Conservation (phyloP, 1,140 invertebrate species). For the Tyrophagus putrescentiae region DNA sequence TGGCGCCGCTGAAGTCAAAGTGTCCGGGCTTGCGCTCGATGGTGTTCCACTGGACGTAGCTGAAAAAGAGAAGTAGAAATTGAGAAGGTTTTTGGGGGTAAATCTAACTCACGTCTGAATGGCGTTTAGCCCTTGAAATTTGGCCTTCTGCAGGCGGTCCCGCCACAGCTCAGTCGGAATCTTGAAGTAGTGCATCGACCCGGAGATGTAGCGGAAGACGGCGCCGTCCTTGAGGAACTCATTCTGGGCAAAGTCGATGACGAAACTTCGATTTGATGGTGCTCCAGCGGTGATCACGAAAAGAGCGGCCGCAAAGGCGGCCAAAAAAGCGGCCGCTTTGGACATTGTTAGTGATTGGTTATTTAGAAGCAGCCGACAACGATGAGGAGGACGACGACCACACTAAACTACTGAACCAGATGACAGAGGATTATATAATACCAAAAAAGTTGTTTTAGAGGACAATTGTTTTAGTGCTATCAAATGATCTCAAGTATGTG, state of each 20-base stretch:
- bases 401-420: no score
- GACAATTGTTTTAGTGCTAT: no score
- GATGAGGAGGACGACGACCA: no score
- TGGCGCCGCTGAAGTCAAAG: constrained; percentile 57
- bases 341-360: no score
- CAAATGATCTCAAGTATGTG: no score
- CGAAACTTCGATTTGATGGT: constrained; percentile 34
- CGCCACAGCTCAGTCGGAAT: constrained; percentile 65
- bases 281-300: no score
- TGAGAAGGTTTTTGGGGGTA: neutral
- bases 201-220: constrained; percentile 67
- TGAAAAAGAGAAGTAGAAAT: constrained; percentile 30
- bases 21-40: constrained; percentile 61
- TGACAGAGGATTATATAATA: no score
- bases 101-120: constrained; percentile 57
- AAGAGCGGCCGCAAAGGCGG: no score
- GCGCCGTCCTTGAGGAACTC: constrained; percentile 65
- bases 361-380: no score
- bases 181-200: constrained; percentile 81
- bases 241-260: constrained; percentile 55
- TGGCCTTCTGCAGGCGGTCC: constrained; percentile 62
- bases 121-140: constrained; percentile 73
- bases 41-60: constrained; percentile 81
- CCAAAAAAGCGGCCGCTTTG: no score
- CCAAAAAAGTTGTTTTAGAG: no score